Percentiles rank a stretch among this genome's conserved stretches.
Evolutionary conservation across 2,797 vertebrate species (phyloP).

Genomic region (Emydoidea blandingii): DNA sequence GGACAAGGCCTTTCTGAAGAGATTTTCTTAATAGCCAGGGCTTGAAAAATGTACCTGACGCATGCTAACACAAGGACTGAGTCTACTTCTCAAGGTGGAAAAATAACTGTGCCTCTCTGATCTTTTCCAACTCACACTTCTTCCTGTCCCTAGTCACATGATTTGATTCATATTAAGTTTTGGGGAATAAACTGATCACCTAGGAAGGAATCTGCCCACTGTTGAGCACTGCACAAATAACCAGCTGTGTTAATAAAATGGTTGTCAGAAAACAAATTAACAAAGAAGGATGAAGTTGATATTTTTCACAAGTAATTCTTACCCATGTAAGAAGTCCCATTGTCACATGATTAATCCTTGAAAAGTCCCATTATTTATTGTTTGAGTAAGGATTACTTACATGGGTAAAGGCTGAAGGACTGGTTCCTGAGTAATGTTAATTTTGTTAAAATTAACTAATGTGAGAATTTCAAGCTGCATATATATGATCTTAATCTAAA

Average conservation of each 20-base stretch:
- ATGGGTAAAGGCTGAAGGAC: conserved; percentile 12
- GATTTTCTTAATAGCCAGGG: not conserved
- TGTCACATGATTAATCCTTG: conserved; percentile 33
- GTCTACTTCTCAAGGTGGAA: not conserved
- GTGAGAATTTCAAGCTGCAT: conserved; percentile 41
- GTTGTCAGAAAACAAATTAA: conserved; percentile 27
- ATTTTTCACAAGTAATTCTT: conserved; percentile 45
- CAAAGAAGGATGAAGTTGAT: conserved; percentile 10
- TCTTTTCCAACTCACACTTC: not conserved
- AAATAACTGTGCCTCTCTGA: not conserved
- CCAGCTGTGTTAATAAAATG: not conserved
- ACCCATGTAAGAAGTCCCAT: not conserved
- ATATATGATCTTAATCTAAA: conserved; percentile 51
- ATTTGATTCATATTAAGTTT: not conserved
- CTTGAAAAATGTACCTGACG: not conserved
- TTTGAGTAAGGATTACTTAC: conserved; percentile 46
- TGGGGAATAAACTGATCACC: not conserved
- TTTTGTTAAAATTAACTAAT: not conserved
- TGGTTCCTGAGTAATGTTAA: conserved; percentile 22
- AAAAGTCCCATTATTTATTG: conserved; percentile 25
- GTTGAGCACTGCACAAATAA: not conserved
- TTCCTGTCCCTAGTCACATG: not conserved
- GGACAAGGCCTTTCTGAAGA: not conserved
- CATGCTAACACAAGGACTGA: not conserved
- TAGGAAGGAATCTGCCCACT: not conserved